A percentile compares a stretch with the other conserved stretches of the same genome.
Evolutionary conservation across 1,140 invertebrate species (phyloP).

Genomic region (Apis mellifera): Amel_HAv3.1 CM009940.2:1735001-1735500

Average conservation of each 20-base stretch:
- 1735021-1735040: neutral
- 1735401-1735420: slow-evolving; percentile 46
- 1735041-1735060: neutral
- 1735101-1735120: slow-evolving; percentile 12
- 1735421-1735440: slow-evolving; percentile 68
- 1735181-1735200: neutral
- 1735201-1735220: neutral
- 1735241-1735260: neutral
- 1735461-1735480: slow-evolving; percentile 59
- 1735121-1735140: slow-evolving; percentile 15
- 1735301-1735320: neutral
- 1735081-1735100: neutral
- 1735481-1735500: slow-evolving; percentile 66
- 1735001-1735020: slow-evolving; percentile 45
- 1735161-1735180: slow-evolving; percentile 9
- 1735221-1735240: neutral
- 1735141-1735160: slow-evolving; percentile 61
- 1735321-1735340: too few relatives aligned
- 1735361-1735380: neutral
- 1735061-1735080: neutral
- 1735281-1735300: neutral
- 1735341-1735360: neutral
- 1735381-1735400: neutral
- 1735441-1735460: slow-evolving; percentile 72
- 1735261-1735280: neutral